Conservation (phyloP, 2,113 vertebrate species). For the Motacilla alba region DNA sequence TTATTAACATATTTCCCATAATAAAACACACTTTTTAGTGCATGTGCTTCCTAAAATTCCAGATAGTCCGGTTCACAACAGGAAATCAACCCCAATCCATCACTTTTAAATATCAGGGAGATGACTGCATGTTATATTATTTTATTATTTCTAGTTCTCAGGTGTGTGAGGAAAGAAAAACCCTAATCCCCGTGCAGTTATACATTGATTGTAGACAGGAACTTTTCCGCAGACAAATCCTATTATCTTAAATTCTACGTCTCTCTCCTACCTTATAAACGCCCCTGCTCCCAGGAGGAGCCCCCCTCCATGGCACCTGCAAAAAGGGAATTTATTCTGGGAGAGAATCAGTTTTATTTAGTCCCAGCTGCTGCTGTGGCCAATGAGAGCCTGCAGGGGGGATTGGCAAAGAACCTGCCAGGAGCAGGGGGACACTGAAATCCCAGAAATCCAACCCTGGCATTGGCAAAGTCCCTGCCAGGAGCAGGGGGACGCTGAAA, state of each 20-base stretch:
- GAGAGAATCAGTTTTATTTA: slow-evolving; percentile 68
- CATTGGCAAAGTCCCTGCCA: too few species aligned
- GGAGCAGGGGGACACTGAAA: neutral
- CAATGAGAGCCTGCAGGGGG: slow-evolving; percentile 67
- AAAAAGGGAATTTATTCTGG: slow-evolving; percentile 60
- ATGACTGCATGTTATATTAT: neutral
- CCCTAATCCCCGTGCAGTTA: neutral
- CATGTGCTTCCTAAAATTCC: neutral
- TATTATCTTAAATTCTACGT: neutral
- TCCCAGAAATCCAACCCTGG: neutral
- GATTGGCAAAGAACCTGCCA: slow-evolving; percentile 47
- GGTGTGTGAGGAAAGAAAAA: neutral
- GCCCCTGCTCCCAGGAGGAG: slow-evolving; percentile 64
- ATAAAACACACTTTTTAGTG: neutral
- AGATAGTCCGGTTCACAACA: neutral
- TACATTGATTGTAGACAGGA: neutral
- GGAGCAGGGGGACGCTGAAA: neutral
- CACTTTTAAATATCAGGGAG: neutral
- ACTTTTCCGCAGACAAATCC: slow-evolving; percentile 2
- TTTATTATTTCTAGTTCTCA: neutral
- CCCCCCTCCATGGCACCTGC: slow-evolving; percentile 60
- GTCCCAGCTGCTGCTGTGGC: slow-evolving; percentile 65
- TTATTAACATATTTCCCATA: neutral
- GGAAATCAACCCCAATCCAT: neutral
- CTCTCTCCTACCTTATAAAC: slow-evolving; percentile 78